phyloP scores from a whole-genome alignment of 2,113 vertebrate species.

The Thalassarche chlororhynchos region DNA sequence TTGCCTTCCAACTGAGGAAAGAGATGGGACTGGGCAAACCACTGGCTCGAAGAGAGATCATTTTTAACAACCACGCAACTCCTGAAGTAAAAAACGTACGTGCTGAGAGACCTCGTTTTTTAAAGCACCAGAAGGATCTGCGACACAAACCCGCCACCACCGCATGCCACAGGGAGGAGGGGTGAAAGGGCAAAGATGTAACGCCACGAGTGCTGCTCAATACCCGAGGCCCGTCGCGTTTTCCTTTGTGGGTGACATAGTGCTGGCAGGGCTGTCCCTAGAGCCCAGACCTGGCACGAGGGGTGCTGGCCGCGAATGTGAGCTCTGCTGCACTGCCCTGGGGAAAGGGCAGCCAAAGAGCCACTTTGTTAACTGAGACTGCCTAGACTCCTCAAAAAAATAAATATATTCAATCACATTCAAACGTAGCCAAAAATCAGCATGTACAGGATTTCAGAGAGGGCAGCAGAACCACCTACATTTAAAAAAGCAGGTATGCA shows the following conservation, averaged over 20 bases:
- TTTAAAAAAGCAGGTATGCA: background rate
- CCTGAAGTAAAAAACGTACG: background rate
- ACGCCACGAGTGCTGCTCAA: background rate
- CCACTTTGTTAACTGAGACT: background rate
- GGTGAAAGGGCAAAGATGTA: background rate
- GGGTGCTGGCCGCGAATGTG: background rate
- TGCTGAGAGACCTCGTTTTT: fast-evolving
- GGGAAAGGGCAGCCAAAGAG: background rate
- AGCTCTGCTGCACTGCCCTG: background rate
- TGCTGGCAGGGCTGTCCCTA: background rate
- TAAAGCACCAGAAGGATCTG: background rate
- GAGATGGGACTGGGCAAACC: background rate
- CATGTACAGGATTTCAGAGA: background rate
- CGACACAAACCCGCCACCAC: background rate
- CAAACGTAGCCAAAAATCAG: background rate
- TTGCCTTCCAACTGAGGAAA: background rate
- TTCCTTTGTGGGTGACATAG: background rate
- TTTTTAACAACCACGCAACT: background rate
- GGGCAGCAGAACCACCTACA: background rate
- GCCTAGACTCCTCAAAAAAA: background rate
- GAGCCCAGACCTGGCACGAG: background rate
- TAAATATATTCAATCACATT: background rate
- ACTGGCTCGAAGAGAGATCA: background rate
- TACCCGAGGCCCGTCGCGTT: fast-evolving
- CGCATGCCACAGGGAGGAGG: background rate